Evolutionary conservation across 1,140 invertebrate genomes (phyloP).

Genomic region (Cyclargus thomasi): DNA sequence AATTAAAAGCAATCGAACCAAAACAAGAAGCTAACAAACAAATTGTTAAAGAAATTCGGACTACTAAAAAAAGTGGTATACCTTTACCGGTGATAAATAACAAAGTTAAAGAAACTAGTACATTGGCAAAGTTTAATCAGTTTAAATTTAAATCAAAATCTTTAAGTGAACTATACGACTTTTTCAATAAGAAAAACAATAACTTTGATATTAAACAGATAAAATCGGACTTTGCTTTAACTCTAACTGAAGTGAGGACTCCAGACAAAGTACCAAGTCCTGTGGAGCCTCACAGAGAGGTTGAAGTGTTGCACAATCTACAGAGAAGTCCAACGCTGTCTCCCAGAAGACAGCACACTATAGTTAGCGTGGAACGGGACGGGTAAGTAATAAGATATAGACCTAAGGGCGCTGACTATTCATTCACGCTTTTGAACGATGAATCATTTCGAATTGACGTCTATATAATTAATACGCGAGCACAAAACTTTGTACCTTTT

Average conservation of each 20-base stretch:
- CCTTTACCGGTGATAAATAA: slow-evolving; percentile 60
- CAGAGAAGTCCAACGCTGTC: slow-evolving; percentile 71
- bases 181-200: slow-evolving; percentile 67
- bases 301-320: slow-evolving; percentile 79
- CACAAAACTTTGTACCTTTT: too few relatives aligned
- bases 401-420: not conserved
- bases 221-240: slow-evolving; percentile 53
- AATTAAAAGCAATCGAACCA: slow-evolving; percentile 49
- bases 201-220: slow-evolving; percentile 33
- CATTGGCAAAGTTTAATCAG: slow-evolving; percentile 38
- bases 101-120: slow-evolving; percentile 34
- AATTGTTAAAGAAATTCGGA: slow-evolving; percentile 35
- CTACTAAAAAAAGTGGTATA: slow-evolving; percentile 57
- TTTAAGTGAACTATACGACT: slow-evolving; percentile 67
- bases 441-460: too few relatives aligned
- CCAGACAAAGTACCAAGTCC: slow-evolving; percentile 68
- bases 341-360: slow-evolving; percentile 58
- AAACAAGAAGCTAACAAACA: slow-evolving; percentile 41
- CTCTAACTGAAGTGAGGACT: slow-evolving; percentile 55
- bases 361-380: slow-evolving; percentile 51
- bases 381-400: slow-evolving; percentile 37
- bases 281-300: slow-evolving; percentile 75
- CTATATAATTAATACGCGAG: too few relatives aligned
- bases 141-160: slow-evolving; percentile 70
- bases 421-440: not conserved